Percentiles rank a stretch among this genome's conserved stretches.
Evolutionary conservation across 2,888 invertebrate species (phyloP).

Genomic region (Ptychoptera albimana): DNA sequence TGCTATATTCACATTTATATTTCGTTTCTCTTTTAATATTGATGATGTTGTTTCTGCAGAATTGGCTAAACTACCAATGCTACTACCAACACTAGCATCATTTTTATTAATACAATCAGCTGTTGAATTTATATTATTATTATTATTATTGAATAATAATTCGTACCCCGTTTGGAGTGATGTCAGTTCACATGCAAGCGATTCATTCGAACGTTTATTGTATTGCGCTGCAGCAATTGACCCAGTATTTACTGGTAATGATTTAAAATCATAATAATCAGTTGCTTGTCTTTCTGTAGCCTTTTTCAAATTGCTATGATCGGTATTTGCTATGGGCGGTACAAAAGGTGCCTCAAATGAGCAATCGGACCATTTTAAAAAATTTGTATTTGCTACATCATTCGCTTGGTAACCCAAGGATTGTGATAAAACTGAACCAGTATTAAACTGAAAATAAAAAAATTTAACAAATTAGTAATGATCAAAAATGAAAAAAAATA

Average conservation of each 20-base stretch:
- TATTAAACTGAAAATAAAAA: background rate
- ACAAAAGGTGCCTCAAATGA: constrained; percentile 12
- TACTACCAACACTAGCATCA: no score
- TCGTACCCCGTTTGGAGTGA: no score
- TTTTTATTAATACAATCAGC: background rate
- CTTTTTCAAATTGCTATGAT: background rate
- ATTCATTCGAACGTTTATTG: no score
- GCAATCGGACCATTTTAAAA: constrained; percentile 22
- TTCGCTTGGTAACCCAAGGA: background rate
- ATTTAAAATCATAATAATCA: constrained; percentile 8
- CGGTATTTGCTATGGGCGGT: constrained; percentile 7
- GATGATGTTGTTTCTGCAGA: no score
- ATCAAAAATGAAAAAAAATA: background rate
- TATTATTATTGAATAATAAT: background rate
- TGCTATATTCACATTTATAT: no score
- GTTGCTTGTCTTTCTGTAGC: background rate
- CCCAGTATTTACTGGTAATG: background rate
- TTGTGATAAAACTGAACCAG: background rate
- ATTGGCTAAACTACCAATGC: no score
- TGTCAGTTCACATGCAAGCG: no score
- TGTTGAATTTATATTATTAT: background rate
- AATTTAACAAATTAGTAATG: background rate
- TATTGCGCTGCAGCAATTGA: no score
- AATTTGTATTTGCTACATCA: constrained; percentile 5
- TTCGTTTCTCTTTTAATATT: no score